Percentiles rank a stretch among this genome's conserved stretches.
Evolutionary conservation across 2,113 vertebrate species (phyloP).

Genomic region (Regulus satrapa): DNA sequence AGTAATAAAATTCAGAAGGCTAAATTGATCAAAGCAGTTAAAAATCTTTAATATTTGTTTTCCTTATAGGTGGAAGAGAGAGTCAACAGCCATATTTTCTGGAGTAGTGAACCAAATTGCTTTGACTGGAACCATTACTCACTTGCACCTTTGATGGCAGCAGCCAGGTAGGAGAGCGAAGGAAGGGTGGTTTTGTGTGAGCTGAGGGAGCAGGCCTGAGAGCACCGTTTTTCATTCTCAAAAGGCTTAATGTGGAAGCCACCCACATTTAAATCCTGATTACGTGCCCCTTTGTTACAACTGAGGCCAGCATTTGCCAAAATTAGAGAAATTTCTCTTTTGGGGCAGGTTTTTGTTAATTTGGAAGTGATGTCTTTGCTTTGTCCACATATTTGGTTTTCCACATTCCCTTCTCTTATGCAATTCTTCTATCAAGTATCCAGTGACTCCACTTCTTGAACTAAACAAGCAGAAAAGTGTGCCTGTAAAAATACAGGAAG

Average conservation of each 20-base stretch:
- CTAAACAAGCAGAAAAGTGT: neutral
- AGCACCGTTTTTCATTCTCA: neutral
- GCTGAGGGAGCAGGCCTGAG: neutral
- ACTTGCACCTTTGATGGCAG: constrained; percentile 35
- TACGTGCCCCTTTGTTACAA: neutral
- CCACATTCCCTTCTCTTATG: neutral
- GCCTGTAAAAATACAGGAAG: neutral
- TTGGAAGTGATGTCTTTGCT: neutral
- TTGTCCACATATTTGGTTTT: neutral
- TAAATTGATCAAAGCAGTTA: neutral
- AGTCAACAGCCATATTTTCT: constrained; percentile 56
- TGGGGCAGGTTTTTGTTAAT: neutral
- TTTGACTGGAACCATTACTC: constrained; percentile 61
- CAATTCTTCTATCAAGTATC: neutral
- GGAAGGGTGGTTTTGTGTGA: neutral
- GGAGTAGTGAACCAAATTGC: constrained; percentile 69
- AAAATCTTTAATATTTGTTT: constrained; percentile 43
- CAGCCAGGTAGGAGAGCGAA: constrained; percentile 61
- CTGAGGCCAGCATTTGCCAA: neutral
- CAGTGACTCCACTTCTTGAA: neutral
- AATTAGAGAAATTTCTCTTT: neutral
- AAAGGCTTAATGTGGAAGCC: neutral
- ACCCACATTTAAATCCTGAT: neutral
- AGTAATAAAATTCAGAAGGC: neutral
- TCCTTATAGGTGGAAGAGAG: constrained; percentile 65